Conservation (phyloP, 2,797 vertebrate genomes). For the Holocentrus rufus region DNA sequence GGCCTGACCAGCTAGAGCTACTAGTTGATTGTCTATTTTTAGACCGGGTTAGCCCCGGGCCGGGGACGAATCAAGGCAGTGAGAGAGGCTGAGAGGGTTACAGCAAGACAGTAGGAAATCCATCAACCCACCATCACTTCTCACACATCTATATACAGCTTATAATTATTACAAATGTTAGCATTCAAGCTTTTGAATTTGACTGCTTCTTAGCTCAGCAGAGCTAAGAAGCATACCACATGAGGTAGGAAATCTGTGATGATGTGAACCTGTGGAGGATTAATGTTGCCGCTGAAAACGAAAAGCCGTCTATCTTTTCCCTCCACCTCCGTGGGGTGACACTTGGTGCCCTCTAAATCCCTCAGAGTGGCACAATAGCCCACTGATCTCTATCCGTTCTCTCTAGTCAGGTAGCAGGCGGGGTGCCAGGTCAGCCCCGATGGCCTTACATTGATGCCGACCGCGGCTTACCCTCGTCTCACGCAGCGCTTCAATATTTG, state of each 20-base stretch:
- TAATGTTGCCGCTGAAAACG: slow-evolving; percentile 53
- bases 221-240: background rate
- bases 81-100: background rate
- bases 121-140: background rate
- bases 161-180: background rate
- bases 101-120: background rate
- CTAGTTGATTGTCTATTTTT: slow-evolving; percentile 47
- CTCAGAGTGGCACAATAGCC: slow-evolving; percentile 56
- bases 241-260: slow-evolving; percentile 20
- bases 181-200: slow-evolving; percentile 10
- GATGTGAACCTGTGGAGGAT: slow-evolving; percentile 52
- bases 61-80: background rate
- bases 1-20: slow-evolving; percentile 1
- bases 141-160: background rate
- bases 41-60: slow-evolving; percentile 23
- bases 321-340: slow-evolving; percentile 26
- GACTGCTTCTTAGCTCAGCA: background rate
- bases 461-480: slow-evolving; percentile 3
- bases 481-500: background rate
- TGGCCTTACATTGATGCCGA: slow-evolving; percentile 7
- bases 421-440: slow-evolving; percentile 23
- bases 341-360: slow-evolving; percentile 56
- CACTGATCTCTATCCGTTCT: slow-evolving; percentile 45
- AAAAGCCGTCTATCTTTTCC: slow-evolving; percentile 60
- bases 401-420: slow-evolving; percentile 30